Evolutionary conservation across 2,113 vertebrate genomes (phyloP).

Genomic region (Melanostigma gelatinosum): DNA sequence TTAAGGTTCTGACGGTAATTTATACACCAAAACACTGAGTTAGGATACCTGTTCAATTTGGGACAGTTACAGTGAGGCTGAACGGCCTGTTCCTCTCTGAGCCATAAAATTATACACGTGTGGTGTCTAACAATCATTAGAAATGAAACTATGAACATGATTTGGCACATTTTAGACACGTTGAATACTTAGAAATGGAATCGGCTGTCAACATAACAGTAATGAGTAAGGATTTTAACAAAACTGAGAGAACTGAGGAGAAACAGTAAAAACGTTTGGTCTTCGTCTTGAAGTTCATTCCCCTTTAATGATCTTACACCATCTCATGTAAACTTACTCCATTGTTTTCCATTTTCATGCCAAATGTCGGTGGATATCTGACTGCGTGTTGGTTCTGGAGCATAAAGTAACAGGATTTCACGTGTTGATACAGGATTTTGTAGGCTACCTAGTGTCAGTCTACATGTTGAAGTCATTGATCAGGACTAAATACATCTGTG

Average conservation of each 20-base stretch:
- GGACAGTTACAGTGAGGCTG: neutral
- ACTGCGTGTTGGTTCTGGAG: no score
- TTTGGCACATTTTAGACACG: neutral
- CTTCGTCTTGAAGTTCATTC: neutral
- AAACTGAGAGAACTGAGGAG: fast-evolving
- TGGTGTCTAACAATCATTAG: no score
- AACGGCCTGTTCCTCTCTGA: no score
- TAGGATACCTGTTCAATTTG: neutral
- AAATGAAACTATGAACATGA: neutral
- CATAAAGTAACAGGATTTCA: no score
- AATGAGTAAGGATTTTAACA: neutral
- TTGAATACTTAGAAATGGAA: neutral
- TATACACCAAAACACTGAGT: neutral
- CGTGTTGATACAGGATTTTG: no score
- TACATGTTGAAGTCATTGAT: neutral
- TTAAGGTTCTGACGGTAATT: neutral
- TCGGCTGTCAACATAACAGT: neutral
- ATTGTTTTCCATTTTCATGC: no score
- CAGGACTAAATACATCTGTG: neutral
- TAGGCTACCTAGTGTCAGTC: no score
- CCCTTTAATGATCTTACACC: neutral
- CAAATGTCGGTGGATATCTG: no score
- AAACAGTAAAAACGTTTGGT: neutral
- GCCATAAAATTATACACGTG: no score
- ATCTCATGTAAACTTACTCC: no score